Evolutionary conservation across 2,113 vertebrate genomes (phyloP).

Genomic region (Hemiscyllium ocellatum): DNA sequence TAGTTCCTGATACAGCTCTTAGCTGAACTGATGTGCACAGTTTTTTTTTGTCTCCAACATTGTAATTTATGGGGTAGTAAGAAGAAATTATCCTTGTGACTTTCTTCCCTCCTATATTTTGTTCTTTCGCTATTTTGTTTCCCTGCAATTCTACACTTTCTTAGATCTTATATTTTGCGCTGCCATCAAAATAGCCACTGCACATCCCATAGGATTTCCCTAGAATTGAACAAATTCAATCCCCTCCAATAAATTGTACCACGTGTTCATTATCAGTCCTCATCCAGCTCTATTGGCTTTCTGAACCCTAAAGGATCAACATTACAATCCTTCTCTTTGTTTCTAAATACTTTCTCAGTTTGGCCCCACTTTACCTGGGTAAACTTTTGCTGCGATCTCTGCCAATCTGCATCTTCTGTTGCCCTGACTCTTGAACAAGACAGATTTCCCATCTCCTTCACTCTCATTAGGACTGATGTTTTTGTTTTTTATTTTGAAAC

Average conservation of each 20-base stretch:
- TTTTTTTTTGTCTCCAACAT: too few species aligned
- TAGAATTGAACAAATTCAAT: background rate
- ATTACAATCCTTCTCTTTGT: background rate
- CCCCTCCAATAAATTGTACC: background rate
- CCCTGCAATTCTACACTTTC: too few species aligned
- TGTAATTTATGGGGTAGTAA: too few species aligned
- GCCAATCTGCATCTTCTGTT: background rate
- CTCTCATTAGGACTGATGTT: background rate
- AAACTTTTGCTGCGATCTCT: background rate
- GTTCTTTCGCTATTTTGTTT: too few species aligned
- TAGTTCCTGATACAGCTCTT: too few species aligned
- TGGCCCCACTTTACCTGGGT: background rate
- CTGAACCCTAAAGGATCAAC: background rate
- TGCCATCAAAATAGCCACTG: background rate
- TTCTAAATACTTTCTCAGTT: background rate
- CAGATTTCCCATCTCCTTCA: background rate
- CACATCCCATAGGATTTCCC: background rate
- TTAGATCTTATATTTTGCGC: background rate
- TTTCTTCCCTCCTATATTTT: too few species aligned
- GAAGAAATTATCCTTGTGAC: too few species aligned
- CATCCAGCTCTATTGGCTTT: background rate
- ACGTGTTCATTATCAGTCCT: background rate
- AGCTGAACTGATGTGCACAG: too few species aligned
- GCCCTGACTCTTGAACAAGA: background rate
- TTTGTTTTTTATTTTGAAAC: background rate